Conservation (phyloP, 1,140 invertebrate genomes). For the Aphelinus atriplicis region DNA sequence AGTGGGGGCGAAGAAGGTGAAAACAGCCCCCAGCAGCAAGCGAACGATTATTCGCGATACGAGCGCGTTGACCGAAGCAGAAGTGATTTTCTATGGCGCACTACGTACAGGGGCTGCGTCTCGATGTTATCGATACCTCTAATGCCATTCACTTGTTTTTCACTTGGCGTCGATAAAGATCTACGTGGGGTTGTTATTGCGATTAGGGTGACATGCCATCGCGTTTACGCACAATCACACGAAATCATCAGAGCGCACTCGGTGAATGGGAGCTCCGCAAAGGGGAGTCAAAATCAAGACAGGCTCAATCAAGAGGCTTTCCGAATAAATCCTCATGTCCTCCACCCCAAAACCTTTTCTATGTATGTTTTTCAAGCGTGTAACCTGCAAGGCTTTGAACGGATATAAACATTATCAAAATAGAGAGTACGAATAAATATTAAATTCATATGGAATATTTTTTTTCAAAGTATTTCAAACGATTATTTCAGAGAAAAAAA, state of each 20-base stretch:
- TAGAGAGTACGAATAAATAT: too few relatives aligned
- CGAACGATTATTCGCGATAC: conserved; percentile 41
- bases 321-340: too few relatives aligned
- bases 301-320: not conserved
- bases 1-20: conserved; percentile 39
- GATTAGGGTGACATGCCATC: conserved; percentile 38
- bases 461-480: too few relatives aligned
- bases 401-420: too few relatives aligned
- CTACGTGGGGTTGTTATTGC: conserved; percentile 50
- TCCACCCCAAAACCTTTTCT: too few relatives aligned
- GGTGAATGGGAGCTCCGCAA: not conserved
- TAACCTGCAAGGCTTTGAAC: too few relatives aligned
- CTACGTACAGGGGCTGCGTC: conserved; percentile 17
- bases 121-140: conserved; percentile 53
- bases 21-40: conserved; percentile 17
- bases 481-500: too few relatives aligned
- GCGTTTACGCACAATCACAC: conserved; percentile 25
- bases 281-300: not conserved
- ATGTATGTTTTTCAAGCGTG: too few relatives aligned
- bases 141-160: conserved; percentile 61
- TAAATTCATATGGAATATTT: too few relatives aligned
- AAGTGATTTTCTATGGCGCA: conserved; percentile 58
- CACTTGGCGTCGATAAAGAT: conserved; percentile 51
- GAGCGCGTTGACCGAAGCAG: conserved; percentile 41
- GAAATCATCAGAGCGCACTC: not conserved